phyloP scores from a whole-genome alignment of 2,888 invertebrate genomes.

The Machimus rusticus region DNA sequence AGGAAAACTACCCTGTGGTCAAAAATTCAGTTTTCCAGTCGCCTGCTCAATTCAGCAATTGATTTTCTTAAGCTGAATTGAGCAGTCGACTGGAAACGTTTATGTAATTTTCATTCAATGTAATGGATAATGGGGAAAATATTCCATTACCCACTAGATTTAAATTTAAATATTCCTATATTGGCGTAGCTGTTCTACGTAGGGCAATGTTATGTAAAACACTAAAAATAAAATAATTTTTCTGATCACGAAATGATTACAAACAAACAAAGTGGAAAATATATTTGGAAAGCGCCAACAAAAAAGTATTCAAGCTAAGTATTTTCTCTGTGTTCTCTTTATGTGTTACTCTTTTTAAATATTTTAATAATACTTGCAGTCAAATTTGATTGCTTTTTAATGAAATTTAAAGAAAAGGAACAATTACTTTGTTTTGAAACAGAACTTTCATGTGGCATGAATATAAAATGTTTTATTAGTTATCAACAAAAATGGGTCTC shows the following conservation, averaged over 20 bases:
- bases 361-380: not conserved
- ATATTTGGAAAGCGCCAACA: not conserved
- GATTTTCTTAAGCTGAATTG: no score
- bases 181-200: not conserved
- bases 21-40: no score
- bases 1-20: not conserved
- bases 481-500: not conserved
- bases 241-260: not conserved
- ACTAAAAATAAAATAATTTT: not conserved
- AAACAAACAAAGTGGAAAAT: not conserved
- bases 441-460: slow-evolving; percentile 36
- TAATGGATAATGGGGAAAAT: no score
- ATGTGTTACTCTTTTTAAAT: not conserved
- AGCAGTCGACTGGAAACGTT: no score
- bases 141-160: no score
- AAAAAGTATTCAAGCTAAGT: not conserved
- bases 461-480: not conserved
- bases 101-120: no score
- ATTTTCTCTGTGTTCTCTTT: not conserved
- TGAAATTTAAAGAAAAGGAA: not conserved
- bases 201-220: not conserved
- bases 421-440: slow-evolving; percentile 20
- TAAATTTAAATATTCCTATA: not conserved
- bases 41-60: no score
- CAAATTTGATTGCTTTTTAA: not conserved